Evolutionary conservation across 1,140 invertebrate species (phyloP), one percentile per base, ranked within the genome.

Genomic region (Nymphalis io): DNA sequence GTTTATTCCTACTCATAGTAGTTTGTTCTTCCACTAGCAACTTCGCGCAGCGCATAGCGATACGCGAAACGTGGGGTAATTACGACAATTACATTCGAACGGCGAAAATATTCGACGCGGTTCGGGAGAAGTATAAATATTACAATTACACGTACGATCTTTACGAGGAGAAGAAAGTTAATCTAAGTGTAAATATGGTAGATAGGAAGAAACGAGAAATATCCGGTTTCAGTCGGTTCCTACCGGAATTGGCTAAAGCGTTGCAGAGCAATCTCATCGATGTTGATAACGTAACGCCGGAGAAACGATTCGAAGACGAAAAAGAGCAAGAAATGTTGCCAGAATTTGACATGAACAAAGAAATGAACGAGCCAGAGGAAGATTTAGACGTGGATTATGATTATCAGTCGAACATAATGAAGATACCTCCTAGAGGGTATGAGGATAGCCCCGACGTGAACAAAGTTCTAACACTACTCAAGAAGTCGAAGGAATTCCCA

Each of bases 21-120:
- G 94, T 97, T 1, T 96, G 94, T 80, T 96, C 96, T 0, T 93
- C 95, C 10, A 93, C 95, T 0, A 78, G 81, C 0, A 95, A 97
- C 89, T 93, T 95, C 68, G 93, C 94, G 38, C 92, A 93, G 51
- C 90, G 96, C 27, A 80, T 86, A 53, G 95, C 95, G 12, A 97
- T 98, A 68, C 92, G 97, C 74, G 94, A 96, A 76, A 97, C 96
- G 1, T 98, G 96, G 96, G 96, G 94, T 0, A 94, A 93, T 69
- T 93, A 94, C 68, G 93, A 88, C 55, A 93, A 93, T 75, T 95
- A 92, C 80, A 15, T 76, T 15, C 69, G 82, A 71, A 38, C 80
- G 8, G 73, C 68, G 1, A 83, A 81, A 73, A 69, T 89, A n/a
- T 88, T 79, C 18, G 74, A 81, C 39, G 64, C 66, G 16, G 69